A percentile compares a stretch with the other conserved stretches of the same genome.
Conservation (phyloP, 2,797 vertebrate genomes). For the Tympanoctomys barrerae region DNA sequence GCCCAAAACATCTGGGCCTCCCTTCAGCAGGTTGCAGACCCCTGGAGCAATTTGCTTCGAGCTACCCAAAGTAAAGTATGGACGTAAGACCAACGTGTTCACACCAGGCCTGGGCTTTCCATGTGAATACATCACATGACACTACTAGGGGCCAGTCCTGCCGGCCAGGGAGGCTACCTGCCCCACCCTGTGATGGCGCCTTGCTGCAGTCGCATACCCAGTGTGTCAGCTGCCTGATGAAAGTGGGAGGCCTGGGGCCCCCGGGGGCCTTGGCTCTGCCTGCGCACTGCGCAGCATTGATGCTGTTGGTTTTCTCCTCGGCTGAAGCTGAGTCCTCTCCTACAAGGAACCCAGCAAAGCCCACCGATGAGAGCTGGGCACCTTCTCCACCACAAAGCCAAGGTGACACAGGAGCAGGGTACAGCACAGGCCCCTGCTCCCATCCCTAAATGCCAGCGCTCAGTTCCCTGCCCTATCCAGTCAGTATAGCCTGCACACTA, state of each 20-base stretch:
- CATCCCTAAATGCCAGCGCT: not conserved
- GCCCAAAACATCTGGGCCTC: not conserved
- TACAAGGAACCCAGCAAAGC: fast-evolving
- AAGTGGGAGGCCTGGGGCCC: slow-evolving; percentile 85
- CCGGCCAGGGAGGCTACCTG: slow-evolving; percentile 76
- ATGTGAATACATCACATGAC: slow-evolving; percentile 70
- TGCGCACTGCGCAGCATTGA: slow-evolving; percentile 76
- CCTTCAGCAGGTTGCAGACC: not conserved
- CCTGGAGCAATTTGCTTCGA: not conserved
- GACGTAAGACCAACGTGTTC: not conserved
- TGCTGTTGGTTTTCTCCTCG: slow-evolving; percentile 76
- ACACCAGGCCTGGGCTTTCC: slow-evolving; percentile 45
- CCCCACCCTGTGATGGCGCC: slow-evolving; percentile 82
- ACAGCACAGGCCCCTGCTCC: not conserved
- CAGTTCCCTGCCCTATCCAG: not conserved
- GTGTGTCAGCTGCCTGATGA: slow-evolving; percentile 85
- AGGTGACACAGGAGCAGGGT: not conserved
- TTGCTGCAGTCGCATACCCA: slow-evolving; percentile 82
- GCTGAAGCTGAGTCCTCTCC: not conserved
- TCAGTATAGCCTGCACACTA: not conserved
- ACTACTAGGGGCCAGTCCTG: slow-evolving; percentile 61
- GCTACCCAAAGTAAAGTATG: not conserved
- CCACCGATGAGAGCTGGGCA: not conserved
- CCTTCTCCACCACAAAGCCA: not conserved
- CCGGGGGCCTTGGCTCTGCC: slow-evolving; percentile 86